Evolutionary conservation across 2,113 vertebrate genomes (phyloP), one percentile per base, ranked within the genome.

Genomic region (Petroica traversi): DNA sequence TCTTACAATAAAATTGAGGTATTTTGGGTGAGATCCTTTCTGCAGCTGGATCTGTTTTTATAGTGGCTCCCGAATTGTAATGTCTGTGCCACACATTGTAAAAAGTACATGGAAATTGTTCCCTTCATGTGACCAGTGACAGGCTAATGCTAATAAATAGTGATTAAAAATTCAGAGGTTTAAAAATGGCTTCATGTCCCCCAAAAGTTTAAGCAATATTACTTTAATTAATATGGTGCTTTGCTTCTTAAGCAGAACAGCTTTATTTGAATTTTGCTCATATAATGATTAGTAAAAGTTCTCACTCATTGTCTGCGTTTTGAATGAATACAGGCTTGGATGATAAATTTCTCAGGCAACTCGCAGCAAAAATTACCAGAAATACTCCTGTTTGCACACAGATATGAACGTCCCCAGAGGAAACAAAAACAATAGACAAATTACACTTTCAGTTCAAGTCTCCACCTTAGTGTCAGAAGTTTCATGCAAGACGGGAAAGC

Each of bases 251-350:
- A 69, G 67, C 62, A 83, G 46, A 79, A 83, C 24, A 90, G 38
- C 41, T 97, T 92, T 94, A 95, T 95, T 93, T 76, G 20, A 71
- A 58, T 94, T 95, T 95, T 55, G 9, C 79, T 88, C 5, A 4
- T 34, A 67, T 72, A 96, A 90, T 79, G 19, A 93, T 85, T 49
- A 33, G 18, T 34, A 66, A 85, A 68, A 88, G 24, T 80, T 92
- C 46, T 80, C 82, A 62, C 41, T 66, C 41, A 76, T 54, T 76
- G 57, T 8, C 78, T 72, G 63, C 8, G 1, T 69, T 95, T 90
- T 25, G 38, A 73, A 73, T 43, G 82, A 77, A 73, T 33, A 54
- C 22, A 54, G 38, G 26, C 19, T 90, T 1, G 0, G 34, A 45
- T 12, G 58, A 72, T 12, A 79, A 18, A 75, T 48, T 91, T 87